These are phyloP conservation scores for Nasonovia ribisnigri DNA, from an alignment of 2,888 invertebrate genomes.

Conservation along the genomic window DNA sequence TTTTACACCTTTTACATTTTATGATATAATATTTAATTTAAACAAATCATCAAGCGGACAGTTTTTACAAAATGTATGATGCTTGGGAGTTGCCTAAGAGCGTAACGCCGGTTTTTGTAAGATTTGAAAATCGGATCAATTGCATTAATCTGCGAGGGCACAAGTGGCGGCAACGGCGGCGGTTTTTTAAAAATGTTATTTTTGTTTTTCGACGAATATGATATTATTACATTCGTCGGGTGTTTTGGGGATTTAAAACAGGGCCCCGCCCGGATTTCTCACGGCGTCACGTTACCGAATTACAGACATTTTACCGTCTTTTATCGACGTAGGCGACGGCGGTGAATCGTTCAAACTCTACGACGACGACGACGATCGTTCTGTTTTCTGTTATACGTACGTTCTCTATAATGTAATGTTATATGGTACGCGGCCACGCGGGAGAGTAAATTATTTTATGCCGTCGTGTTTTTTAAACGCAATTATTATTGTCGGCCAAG, in stretches of 20 bases:
- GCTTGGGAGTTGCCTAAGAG: background rate
- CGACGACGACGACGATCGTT: background rate
- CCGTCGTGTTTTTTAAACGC: slow-evolving; percentile 33
- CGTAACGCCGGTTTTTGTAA: background rate
- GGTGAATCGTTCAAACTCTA: slow-evolving; percentile 3
- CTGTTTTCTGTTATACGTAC: background rate
- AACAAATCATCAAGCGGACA: too few species aligned
- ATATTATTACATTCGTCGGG: background rate
- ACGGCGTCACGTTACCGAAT: slow-evolving; percentile 42
- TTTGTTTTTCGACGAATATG: background rate
- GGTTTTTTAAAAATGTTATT: background rate
- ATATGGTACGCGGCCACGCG: background rate
- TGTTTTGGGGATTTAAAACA: background rate
- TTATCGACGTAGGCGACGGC: background rate
- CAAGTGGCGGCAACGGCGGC: background rate
- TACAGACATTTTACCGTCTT: slow-evolving; percentile 9
- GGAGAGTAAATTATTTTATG: slow-evolving; percentile 34
- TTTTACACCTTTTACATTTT: too few species aligned
- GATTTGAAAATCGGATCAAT: background rate
- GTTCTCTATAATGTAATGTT: background rate
- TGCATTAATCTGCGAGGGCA: background rate
- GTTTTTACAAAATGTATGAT: too few species aligned
- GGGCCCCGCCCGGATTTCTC: slow-evolving; percentile 10
- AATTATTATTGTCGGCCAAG: slow-evolving; percentile 49
- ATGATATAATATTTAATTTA: too few species aligned